These are phyloP conservation scores for Epicauta chinensis DNA, from an alignment of 1,140 invertebrate species.

Conservation along the genomic window DNA sequence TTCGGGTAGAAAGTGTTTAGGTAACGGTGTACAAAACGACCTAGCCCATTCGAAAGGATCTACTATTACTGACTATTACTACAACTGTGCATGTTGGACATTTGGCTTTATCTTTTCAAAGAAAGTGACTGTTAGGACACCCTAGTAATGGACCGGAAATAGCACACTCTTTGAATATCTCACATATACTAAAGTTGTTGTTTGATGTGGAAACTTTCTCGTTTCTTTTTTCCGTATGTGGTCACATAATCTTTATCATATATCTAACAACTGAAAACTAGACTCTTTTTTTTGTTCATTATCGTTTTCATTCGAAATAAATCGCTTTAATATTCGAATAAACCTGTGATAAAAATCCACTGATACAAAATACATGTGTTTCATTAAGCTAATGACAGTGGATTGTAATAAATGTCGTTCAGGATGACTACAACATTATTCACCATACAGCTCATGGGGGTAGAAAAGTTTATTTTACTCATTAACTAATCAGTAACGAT, in stretches of 20 bases:
- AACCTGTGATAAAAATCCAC: not conserved
- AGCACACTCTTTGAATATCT: constrained; percentile 17
- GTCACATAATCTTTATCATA: not conserved
- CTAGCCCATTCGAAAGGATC: constrained; percentile 8
- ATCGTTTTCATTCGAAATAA: not conserved
- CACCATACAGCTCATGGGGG: not conserved
- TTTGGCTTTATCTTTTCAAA: constrained; percentile 16
- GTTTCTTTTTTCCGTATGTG: not conserved
- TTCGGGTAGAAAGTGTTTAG: not conserved
- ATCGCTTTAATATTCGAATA: not conserved
- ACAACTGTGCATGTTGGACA: constrained; percentile 9
- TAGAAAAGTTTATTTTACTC: not conserved
- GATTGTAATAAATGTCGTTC: constrained; percentile 1
- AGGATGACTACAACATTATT: not conserved
- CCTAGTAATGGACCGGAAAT: constrained; percentile 18
- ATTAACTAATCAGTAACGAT: constrained; percentile 4
- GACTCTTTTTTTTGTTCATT: not conserved
- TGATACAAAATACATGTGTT: not conserved
- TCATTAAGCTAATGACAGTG: not conserved
- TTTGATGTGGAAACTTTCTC: not conserved
- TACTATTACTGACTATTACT: not conserved
- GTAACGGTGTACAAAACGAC: constrained; percentile 16
- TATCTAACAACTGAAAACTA: not conserved
- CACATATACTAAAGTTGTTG: not conserved
- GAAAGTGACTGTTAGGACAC: constrained; percentile 12